Evolutionary conservation across 1,140 invertebrate species (phyloP), one percentile per base, ranked within the genome.

Genomic region (Saxidomus purpurata): DNA sequence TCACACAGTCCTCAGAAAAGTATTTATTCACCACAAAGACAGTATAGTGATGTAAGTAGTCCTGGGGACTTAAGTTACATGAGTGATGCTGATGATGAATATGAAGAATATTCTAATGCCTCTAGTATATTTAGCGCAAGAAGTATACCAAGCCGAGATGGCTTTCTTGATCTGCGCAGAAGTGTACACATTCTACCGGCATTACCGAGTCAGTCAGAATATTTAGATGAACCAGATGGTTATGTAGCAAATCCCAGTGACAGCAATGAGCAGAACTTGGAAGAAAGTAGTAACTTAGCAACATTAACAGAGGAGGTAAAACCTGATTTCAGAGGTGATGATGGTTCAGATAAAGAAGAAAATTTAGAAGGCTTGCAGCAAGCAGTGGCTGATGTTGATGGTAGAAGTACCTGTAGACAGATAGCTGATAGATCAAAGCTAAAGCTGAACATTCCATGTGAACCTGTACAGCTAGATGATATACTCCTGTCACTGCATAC

Each of bases 51-150:
- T 55, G 43, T 52, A 40, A 90, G 87, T 49, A 87, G 82, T 43
- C 90, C 87, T 63, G 91, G 83, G 31, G 86, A 90, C 3, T 74
- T 83, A 15, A 92, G 90, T 59, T 91, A 93, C 79, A 74, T 55
- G 28, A 92, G 91, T 88, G 92, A 93, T 89, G 92, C 92, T 38
- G 92, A 93, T 89, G 93, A 94, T 74, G 93, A 92, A 71, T 79
- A 76, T 67, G 93, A 93, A 34, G 82, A 77, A 22, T 89, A 85
- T 28, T 92, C 91, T 15, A 91, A 87, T 71, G 84, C 89, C 19
- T 93, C 93, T 2, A 92, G 90, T 89, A 49, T 88, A 31, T 79
- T 89, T 43, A 87, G 89, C 6, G n/a, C 52, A 19, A 81, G 49
- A 55, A 76, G 83, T 55, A 15, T 69, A 4, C 59, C 52, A n/a